These are phyloP conservation scores for Rhabdophis nuchalis DNA, from an alignment of 2,797 vertebrate genomes.

Conservation along the genomic window DNA sequence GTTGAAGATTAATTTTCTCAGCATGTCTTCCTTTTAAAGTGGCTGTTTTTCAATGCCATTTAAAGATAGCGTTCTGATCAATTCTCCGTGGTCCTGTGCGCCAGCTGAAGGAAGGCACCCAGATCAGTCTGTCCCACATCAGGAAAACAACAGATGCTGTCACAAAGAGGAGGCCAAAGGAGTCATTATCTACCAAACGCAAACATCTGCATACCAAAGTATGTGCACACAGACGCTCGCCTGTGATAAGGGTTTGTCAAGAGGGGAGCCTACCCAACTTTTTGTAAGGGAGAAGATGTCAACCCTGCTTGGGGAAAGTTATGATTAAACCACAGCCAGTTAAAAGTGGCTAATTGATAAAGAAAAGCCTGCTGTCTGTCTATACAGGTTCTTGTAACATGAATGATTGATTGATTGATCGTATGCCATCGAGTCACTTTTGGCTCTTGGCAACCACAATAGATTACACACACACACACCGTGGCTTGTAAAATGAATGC, in stretches of 20 bases:
- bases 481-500: neutral
- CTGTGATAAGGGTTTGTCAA: neutral
- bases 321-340: neutral
- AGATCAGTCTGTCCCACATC: conserved; percentile 40
- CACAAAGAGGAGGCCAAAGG: conserved; percentile 19
- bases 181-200: neutral
- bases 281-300: neutral
- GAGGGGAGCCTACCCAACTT: neutral
- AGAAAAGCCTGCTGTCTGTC: neutral
- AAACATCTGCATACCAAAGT: neutral
- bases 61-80: conserved; percentile 59
- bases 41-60: conserved; percentile 64
- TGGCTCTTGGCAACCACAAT: neutral
- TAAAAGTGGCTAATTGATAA: neutral
- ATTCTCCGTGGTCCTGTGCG: conserved; percentile 44
- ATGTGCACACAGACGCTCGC: neutral
- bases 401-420: neutral
- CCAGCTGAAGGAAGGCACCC: conserved; percentile 45
- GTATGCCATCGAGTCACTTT: neutral
- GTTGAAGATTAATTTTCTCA: conserved; percentile 61
- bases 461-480: neutral
- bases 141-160: conserved; percentile 47
- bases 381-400: neutral
- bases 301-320: neutral
- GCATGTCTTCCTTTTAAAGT: conserved; percentile 64